Evolutionary conservation across 1,140 invertebrate genomes (phyloP), one percentile per base, ranked within the genome.

Genomic region (Hormaphis cornu): DNA sequence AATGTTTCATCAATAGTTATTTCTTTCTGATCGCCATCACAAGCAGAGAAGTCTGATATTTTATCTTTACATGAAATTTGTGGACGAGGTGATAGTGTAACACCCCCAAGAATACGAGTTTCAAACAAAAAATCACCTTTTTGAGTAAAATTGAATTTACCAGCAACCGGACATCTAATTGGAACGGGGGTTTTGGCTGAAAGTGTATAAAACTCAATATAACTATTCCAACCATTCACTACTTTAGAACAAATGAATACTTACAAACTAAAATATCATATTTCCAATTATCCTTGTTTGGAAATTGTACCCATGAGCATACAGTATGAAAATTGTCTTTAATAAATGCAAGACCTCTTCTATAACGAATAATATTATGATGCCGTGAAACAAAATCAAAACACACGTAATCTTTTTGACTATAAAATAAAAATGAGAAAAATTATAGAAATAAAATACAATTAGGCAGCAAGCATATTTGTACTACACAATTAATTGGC

Each of bases 341-440:
- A 54, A 94, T 95, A 72, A 94, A 89, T 24, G 92, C 90, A 63
- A 93, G 77, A 70, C 95, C 93, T 79, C 89, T 90, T 73, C 95
- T 85, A 78, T 91, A 98, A 74, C 91, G 83, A 71, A 98, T 97
- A 72, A 98, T 84, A 77, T 97, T 97, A 75, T 97, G 94, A 82
- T 98, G 95, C 71, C 91, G 84, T 0, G 93, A 90, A 12, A 97
- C 86, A 78, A 98, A 96, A 77, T 98, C 93, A 75, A 96, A 97
- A 76, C 96, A 98, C 9, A 97, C 86, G 76, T 91, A 98, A 85
- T 98, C 95, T 75, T 96, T 95, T 81, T 98, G 95, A 80, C 94
- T 91, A 76, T 74, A 84, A 82, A 72, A 69, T 69, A 75, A 74
- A 74, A 44, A 71, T 44, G 46, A 40, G 28, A 26, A 61, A 50